These are phyloP conservation scores for Petrolisthes cinctipes DNA, from an alignment of 2,888 invertebrate species.

Conservation along the genomic window DNA sequence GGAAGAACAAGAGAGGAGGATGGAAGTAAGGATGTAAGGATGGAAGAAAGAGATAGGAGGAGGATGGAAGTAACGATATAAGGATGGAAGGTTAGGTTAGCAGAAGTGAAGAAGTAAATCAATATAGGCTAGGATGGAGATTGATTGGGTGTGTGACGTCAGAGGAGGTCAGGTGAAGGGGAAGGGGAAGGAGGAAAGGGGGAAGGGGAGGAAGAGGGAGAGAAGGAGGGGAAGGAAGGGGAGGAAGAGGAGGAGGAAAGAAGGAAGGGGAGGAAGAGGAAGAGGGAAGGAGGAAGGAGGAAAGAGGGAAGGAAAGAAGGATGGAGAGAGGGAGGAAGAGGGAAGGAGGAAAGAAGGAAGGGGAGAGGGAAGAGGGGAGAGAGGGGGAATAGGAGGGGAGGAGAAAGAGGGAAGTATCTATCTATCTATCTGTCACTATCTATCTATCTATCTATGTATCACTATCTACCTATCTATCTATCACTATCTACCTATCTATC, in stretches of 20 bases:
- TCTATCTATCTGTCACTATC: no score
- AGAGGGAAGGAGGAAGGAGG: neutral
- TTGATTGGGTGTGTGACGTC: no score
- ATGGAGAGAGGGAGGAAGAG: neutral
- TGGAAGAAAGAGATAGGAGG: no score
- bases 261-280: neutral
- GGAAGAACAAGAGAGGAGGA: no score
- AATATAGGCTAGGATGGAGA: neutral
- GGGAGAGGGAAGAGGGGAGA: neutral
- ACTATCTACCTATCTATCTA: no score
- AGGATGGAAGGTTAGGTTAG: neutral
- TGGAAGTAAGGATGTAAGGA: no score
- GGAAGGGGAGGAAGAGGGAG: no score
- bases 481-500: no score
- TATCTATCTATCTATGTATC: no score
- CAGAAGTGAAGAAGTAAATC: neutral
- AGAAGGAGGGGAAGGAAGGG: neutral
- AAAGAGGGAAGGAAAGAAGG: neutral
- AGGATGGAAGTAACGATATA: no score
- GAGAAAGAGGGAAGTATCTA: neutral
- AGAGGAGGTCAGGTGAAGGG: neutral
- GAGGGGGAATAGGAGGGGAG: neutral
- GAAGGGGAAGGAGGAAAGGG: neutral
- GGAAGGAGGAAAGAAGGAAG: neutral
- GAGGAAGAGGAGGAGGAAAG: neutral